Conservation (phyloP, 2,797 vertebrate genomes). For the Acrocephalus scirpaceus region DNA sequence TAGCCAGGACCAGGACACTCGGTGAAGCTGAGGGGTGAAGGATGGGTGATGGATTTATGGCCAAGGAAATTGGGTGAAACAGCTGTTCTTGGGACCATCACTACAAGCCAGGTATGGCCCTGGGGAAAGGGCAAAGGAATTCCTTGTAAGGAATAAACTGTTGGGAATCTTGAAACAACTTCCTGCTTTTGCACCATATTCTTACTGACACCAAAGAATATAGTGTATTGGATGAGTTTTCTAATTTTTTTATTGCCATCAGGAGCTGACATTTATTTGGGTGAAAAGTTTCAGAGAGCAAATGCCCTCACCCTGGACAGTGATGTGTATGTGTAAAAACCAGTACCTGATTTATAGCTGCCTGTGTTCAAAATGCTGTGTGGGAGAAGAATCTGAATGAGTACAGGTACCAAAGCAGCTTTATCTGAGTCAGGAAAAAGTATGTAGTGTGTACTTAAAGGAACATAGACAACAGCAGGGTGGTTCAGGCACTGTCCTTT, state of each 20-base stretch:
- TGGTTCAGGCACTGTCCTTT: not conserved
- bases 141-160: not conserved
- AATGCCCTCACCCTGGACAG: not conserved
- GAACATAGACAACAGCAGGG: not conserved
- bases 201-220: not conserved
- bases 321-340: rapidly evolving
- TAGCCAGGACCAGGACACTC: not conserved
- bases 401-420: not conserved
- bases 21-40: not conserved
- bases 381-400: not conserved
- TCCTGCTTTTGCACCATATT: not conserved
- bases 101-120: not conserved
- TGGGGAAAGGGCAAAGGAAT: not conserved
- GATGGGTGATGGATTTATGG: not conserved
- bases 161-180: not conserved
- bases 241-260: not conserved
- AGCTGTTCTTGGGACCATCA: not conserved
- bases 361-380: not conserved
- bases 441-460: not conserved
- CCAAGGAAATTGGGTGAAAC: not conserved
- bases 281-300: not conserved
- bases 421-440: not conserved
- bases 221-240: not conserved
- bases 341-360: not conserved
- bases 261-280: not conserved